Conservation (phyloP, 1,140 invertebrate species). For the Lordiphosa clarofinis region DNA sequence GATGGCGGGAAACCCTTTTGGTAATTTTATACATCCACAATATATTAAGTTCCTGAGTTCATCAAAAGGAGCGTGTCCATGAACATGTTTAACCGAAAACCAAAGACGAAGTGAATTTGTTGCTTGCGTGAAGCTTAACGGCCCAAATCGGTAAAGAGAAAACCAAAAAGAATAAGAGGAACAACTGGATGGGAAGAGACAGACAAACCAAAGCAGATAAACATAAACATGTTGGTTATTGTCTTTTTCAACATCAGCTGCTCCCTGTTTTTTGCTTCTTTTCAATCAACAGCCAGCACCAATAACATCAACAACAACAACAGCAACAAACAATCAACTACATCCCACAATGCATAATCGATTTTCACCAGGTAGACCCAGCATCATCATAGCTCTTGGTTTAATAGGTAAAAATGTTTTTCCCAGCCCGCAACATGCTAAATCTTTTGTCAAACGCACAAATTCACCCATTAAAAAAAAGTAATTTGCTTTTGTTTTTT, state of each 20-base stretch:
- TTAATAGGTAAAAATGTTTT: constrained; percentile 50
- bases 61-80: constrained; percentile 39
- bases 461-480: constrained; percentile 28
- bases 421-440: constrained; percentile 33
- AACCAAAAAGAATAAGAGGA: not conserved
- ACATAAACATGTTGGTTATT: constrained; percentile 51
- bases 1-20: constrained; percentile 15
- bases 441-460: constrained; percentile 33
- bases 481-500: constrained; percentile 59
- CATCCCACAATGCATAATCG: too few relatives aligned
- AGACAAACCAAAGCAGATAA: constrained; percentile 35
- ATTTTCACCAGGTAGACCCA: constrained; percentile 45
- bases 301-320: constrained; percentile 18
- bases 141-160: constrained; percentile 8
- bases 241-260: constrained; percentile 24
- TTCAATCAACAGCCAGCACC: constrained; percentile 35
- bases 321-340: constrained; percentile 48
- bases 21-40: constrained; percentile 46
- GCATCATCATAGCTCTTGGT: constrained; percentile 23
- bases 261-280: constrained; percentile 21
- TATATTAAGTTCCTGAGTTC: constrained; percentile 49
- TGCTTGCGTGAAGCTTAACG: constrained; percentile 22
- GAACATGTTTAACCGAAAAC: constrained; percentile 5
- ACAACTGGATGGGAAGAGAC: constrained; percentile 3
- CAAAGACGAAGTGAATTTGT: too few relatives aligned